Base-by-base conservation (phyloP, 2,113 vertebrate species). In the Isichthys henryi region DNA sequence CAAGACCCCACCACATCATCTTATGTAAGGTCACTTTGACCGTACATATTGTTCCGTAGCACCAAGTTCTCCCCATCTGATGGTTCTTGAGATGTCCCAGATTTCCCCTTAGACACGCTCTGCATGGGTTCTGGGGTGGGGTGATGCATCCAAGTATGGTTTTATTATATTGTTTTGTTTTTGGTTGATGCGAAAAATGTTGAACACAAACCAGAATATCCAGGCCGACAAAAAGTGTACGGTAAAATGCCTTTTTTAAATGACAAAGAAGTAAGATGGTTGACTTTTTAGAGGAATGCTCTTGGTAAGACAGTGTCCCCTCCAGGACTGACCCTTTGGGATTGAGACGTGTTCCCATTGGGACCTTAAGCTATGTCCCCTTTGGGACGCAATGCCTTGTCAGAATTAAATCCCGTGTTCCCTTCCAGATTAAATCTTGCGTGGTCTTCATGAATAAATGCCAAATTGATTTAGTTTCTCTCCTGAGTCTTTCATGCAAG, bases 21-120 rank as follows among this genome's bases (percentile, higher is more conserved):
- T 92, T 94, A 95, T 94, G 94, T 94, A 94, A 95, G 94, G 93
- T 91, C 95, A 93, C 93, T 94, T 93, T 94, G 92, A 91, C 93
- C 93, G 94, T 93, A 94, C 89, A 94, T 93, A 95, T 94, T 92
- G 94, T 89, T 90, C 93, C 90, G 90, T 90, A 91, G 90, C 91
- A 90, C 93, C 91, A 90, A 92, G 93, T 88, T 85, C 82, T 88
- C 91, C 90, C 89, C 90, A 84, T 91, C 91, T 80, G 90, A 91
- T 62, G 90, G 87, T 90, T 92, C 19, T 49, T 74, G 77, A 88
- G 53, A 70, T 82, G 74, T 43, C 77, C 58, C 58, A 77, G 85
- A 45, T 86, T 3, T 74, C n/a, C 56, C 84, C 88, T 74, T 66
- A 88, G 13, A 19, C 74, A 66, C 2, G 3, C 58, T 66, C 39